Base-by-base conservation (phyloP, 2,113 vertebrate genomes). In the Chaenogobius annularis region DNA sequence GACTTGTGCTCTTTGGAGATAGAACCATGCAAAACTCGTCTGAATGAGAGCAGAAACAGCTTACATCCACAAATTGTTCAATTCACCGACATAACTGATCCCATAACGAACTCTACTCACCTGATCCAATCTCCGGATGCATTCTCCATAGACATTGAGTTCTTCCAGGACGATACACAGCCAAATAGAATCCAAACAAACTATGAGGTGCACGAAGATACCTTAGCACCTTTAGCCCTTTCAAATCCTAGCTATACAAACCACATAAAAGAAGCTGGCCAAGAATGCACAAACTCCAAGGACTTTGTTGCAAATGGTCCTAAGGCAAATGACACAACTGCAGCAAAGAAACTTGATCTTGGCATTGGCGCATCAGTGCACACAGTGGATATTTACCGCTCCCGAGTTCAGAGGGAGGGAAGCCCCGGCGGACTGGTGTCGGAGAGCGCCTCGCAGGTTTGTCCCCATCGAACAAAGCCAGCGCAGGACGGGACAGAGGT, bases 21-120 rank as follows among this genome's bases (percentile, higher is more conserved):
- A 35, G 63, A 0, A 74, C 63, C 61, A 31, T 0, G 13, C 0
- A 19, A 11, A 19, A 37, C n/a, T 35, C 67, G 59, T 66, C 75
- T 80, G 20, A 47, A 37, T 52, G 64, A 69, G 66, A 66, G 31
- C 67, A 20, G 47, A 48, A 31, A 13, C n/a, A 55, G 54, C 69
- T 70, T 68, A 73, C 31, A 75, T 44, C 20, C 37, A 43, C 56
- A 47, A 13, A 68, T 52, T 26, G 66, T 69, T 68, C 47, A 68
- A 62, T 70, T 43, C 50, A 55, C 69, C 17, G 66, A 72, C 40
- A 73, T 37, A 19, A 52, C 26, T 37, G 64, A 69, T 22, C 47
- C 22, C 3, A 69, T 82, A 77, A 62, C 73, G 73, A 87, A 73
- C 50, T 37, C 54, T 55, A n/a, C 52, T 50, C 3, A 19, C 0